Percentiles rank a stretch among this genome's conserved stretches.
phyloP scores from a whole-genome alignment of 2,797 vertebrate species.

The Propithecus perrieri region DNA sequence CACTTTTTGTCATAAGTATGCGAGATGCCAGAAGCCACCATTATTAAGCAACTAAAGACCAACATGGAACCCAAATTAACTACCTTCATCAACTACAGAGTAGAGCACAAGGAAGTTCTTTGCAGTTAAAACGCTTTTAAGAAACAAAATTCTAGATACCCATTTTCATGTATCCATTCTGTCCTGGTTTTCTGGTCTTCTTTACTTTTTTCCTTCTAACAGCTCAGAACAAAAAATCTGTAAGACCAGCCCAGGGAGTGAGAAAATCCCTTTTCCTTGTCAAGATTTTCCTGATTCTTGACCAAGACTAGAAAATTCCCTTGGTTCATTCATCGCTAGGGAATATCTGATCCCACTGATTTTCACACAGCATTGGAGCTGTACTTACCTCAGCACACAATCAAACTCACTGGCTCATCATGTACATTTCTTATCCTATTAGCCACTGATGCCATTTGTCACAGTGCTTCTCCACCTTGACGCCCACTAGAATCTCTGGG shows the following conservation, averaged over 20 bases:
- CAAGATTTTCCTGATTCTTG: not conserved
- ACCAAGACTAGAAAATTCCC: not conserved
- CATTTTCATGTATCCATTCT: not conserved
- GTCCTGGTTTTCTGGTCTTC: not conserved
- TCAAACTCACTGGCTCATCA: not conserved
- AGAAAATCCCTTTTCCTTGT: not conserved
- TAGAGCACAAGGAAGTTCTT: not conserved
- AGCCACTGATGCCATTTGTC: not conserved
- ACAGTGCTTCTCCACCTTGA: not conserved
- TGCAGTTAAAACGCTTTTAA: constrained; percentile 8
- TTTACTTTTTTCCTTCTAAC: not conserved
- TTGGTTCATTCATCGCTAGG: not conserved
- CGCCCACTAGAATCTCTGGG: not conserved
- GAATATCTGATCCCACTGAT: not conserved
- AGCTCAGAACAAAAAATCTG: not conserved
- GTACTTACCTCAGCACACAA: not conserved
- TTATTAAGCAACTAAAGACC: not conserved
- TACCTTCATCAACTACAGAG: not conserved
- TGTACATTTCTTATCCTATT: not conserved
- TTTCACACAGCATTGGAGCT: not conserved
- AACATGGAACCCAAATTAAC: not conserved
- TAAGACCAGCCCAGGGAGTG: not conserved
- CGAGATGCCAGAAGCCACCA: not conserved
- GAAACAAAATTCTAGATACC: not conserved
- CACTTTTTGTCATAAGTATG: not conserved